Conservation (phyloP, 2,113 vertebrate genomes). For the Aegotheles bennettii region DNA sequence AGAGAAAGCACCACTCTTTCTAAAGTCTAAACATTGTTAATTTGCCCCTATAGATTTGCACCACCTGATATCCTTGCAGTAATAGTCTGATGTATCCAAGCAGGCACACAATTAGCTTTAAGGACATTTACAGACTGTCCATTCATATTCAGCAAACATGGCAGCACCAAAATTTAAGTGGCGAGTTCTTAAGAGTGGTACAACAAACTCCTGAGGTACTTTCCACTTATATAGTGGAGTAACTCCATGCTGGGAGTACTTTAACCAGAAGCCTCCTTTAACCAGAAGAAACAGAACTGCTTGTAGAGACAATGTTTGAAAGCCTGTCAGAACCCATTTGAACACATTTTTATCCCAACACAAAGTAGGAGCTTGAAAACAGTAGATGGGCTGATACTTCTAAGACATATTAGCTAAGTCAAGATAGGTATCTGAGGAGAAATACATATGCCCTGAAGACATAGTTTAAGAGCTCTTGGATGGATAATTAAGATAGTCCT, state of each 20-base stretch:
- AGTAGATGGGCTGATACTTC: neutral
- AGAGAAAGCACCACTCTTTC: neutral
- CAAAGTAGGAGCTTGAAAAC: neutral
- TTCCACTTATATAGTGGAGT: neutral
- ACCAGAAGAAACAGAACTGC: neutral
- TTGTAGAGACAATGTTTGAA: neutral
- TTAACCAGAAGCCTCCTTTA: neutral
- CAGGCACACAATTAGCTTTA: neutral
- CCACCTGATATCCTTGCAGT: neutral
- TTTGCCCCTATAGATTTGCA: neutral
- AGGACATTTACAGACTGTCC: neutral
- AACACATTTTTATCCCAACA: neutral
- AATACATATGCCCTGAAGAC: neutral
- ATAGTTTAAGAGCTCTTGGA: neutral
- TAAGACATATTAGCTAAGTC: neutral
- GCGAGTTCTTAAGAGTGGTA: neutral
- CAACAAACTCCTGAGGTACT: neutral
- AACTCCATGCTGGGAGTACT: neutral
- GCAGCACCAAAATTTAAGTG: neutral
- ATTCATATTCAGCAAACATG: neutral
- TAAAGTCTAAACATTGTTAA: neutral
- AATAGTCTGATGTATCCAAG: neutral
- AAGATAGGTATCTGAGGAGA: neutral
- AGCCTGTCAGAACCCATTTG: neutral
- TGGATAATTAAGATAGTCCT: neutral